phyloP scores from a whole-genome alignment of 2,797 vertebrate genomes.

The Fistularia tabacaria region DNA sequence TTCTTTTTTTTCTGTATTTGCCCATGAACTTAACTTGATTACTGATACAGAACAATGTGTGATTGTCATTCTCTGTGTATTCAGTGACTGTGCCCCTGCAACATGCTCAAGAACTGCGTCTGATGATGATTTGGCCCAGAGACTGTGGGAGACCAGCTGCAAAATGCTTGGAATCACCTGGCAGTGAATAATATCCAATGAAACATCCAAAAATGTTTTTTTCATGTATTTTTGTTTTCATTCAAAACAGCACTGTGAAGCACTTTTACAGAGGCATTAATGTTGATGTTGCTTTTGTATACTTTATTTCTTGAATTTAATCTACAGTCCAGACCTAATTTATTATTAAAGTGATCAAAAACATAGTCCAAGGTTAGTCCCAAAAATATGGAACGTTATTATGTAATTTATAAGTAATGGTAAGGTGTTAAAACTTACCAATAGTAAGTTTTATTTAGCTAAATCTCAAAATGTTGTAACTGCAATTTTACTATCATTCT shows the following conservation, averaged over 20 bases:
- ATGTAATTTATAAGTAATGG: too few relatives aligned
- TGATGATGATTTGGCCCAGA: conserved; percentile 72
- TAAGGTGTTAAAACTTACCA: too few relatives aligned
- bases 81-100: conserved; percentile 71
- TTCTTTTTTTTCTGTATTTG: too few relatives aligned
- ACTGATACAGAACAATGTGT: conserved; percentile 1
- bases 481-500: too few relatives aligned
- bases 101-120: conserved; percentile 63
- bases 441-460: too few relatives aligned
- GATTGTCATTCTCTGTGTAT: conserved; percentile 14
- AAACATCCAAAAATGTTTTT: not conserved
- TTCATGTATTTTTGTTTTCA: conserved; percentile 9
- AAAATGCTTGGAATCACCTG: conserved; percentile 72
- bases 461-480: too few relatives aligned
- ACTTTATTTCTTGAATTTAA: not conserved
- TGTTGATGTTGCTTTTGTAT: conserved; percentile 11
- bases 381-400: too few relatives aligned
- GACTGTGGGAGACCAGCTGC: conserved; percentile 78
- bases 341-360: not conserved
- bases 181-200: conserved; percentile 52
- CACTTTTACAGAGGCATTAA: conserved; percentile 35
- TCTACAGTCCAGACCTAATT: not conserved
- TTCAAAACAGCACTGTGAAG: conserved; percentile 28
- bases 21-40: too few relatives aligned
- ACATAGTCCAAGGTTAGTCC: not conserved